A percentile compares a stretch with the other conserved stretches of the same genome.
Conservation (phyloP, 2,113 vertebrate genomes). For the Arenaria interpres region DNA sequence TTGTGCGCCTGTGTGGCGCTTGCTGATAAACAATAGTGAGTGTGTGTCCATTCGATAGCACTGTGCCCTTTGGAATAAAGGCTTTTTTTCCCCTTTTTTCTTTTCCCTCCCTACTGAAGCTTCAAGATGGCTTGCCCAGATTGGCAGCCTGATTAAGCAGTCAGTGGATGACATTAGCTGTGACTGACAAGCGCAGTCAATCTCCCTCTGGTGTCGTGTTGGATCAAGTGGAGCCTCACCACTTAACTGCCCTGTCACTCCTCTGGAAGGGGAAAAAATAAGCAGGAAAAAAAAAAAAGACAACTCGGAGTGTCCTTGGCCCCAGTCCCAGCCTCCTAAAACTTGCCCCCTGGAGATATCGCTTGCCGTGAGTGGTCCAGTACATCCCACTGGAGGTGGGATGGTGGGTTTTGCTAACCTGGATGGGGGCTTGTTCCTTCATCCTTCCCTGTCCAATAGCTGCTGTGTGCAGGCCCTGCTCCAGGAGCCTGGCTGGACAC, state of each 20-base stretch:
- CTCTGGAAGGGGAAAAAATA: neutral
- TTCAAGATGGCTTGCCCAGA: slow-evolving; percentile 15
- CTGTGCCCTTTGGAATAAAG: neutral
- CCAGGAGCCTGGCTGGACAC: neutral
- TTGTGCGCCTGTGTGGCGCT: neutral
- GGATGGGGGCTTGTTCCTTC: neutral
- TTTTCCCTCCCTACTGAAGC: neutral
- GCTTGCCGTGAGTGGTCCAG: fast-evolving
- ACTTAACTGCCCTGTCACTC: neutral
- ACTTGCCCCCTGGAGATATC: fast-evolving
- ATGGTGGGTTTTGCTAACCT: neutral
- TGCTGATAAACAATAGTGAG: slow-evolving; percentile 27
- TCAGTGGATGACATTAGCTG: neutral
- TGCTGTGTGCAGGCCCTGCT: neutral
- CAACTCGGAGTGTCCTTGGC: neutral
- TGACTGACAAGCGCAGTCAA: slow-evolving; percentile 23
- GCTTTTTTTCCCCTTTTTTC: neutral
- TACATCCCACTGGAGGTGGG: neutral
- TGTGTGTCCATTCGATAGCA: neutral
- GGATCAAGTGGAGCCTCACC: neutral
- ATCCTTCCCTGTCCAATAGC: too few species aligned
- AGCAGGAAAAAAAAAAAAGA: neutral
- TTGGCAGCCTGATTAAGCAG: slow-evolving; percentile 47
- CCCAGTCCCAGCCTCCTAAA: neutral
- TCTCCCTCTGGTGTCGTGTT: neutral